These are phyloP conservation scores for Diplolepis rosae DNA, from an alignment of 2,888 invertebrate species.

Conservation along the genomic window DNA sequence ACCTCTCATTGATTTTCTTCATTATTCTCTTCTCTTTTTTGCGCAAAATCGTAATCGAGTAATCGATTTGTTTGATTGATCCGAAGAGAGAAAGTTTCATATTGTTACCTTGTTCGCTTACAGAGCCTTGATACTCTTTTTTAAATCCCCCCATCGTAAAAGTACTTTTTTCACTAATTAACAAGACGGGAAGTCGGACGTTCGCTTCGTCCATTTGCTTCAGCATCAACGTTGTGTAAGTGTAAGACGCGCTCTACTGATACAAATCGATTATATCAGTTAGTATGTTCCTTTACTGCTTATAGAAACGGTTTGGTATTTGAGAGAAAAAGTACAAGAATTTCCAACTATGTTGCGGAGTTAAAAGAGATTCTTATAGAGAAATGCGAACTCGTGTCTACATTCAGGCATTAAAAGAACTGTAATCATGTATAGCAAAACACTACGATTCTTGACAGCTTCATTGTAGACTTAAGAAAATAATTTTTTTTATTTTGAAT, in stretches of 20 bases:
- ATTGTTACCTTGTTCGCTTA: background rate
- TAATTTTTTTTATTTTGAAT: too few relatives aligned
- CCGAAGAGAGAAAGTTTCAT: constrained; percentile 7
- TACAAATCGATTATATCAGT: background rate
- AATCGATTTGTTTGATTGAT: background rate
- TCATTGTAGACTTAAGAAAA: too few relatives aligned
- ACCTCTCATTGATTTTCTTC: background rate
- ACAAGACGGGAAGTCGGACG: constrained; percentile 6
- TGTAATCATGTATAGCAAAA: too few relatives aligned
- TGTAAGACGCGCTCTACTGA: background rate
- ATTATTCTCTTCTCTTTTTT: background rate
- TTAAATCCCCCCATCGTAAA: background rate
- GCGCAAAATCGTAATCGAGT: background rate
- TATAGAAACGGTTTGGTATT: background rate
- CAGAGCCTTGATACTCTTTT: background rate
- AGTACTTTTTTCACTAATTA: background rate
- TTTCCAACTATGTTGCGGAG: background rate
- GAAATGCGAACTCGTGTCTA: background rate
- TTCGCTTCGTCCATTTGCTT: background rate
- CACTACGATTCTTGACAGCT: too few relatives aligned
- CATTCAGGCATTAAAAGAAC: too few relatives aligned
- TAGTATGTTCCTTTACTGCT: background rate
- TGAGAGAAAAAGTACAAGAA: background rate
- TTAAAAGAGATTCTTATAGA: background rate
- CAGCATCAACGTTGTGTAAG: background rate